These are phyloP conservation scores for Harpagus bidentatus DNA, from an alignment of 2,113 vertebrate genomes.

Conservation along the genomic window DNA sequence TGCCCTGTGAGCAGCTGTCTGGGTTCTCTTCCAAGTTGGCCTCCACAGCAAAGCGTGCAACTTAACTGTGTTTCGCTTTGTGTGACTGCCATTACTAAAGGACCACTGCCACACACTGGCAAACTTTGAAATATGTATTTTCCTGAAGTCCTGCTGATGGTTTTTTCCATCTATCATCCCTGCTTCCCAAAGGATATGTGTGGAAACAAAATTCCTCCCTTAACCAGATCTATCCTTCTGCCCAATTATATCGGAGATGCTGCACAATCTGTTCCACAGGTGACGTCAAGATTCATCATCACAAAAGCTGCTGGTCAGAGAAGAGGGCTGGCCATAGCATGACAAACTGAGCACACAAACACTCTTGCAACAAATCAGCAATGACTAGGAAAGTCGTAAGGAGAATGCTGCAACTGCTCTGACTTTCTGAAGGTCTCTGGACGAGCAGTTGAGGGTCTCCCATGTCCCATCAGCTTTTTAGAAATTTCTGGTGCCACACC, in stretches of 20 bases:
- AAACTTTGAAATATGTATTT: neutral
- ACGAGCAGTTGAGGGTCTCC: neutral
- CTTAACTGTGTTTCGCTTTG: neutral
- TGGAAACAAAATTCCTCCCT: neutral
- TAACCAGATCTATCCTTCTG: neutral
- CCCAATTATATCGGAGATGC: neutral
- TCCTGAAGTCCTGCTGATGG: neutral
- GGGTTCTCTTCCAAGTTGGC: neutral
- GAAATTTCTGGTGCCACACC: neutral
- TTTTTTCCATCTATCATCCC: neutral
- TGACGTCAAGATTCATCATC: neutral
- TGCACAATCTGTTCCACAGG: neutral
- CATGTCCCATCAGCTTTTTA: neutral
- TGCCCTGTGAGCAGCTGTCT: neutral
- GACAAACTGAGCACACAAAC: neutral
- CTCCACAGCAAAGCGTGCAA: neutral
- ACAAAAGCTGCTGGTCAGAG: neutral
- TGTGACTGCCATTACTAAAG: neutral
- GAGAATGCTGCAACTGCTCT: neutral
- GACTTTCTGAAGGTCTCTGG: neutral
- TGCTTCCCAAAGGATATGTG: neutral
- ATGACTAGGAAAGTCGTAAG: neutral
- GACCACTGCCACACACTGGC: constrained; percentile 55
- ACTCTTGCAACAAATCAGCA: neutral
- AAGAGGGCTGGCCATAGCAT: neutral